Evolutionary conservation across 2,113 vertebrate genomes (phyloP), one percentile per base, ranked within the genome.

Genomic region (Aspiorhynchus laticeps): DNA sequence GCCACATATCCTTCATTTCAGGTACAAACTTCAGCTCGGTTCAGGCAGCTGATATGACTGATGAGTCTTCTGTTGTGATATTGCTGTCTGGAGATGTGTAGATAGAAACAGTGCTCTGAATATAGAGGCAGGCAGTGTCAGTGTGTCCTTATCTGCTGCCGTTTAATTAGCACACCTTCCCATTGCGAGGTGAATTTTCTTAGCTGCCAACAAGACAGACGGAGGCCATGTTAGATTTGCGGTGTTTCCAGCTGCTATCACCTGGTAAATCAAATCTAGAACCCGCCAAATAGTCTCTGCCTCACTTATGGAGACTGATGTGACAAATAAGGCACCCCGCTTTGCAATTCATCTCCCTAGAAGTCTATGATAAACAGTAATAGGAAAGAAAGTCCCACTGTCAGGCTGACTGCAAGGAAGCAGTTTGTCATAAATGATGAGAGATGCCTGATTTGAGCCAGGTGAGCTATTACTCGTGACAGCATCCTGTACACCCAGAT

Each of bases 101-200:
- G 93, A 92, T 91, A 91, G 88, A 88, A 91, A 91, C 84, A 91
- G 91, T 91, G 91, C 43, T 28, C 69, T 90, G 89, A 91, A 90
- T 89, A 80, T 71, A 63, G 71, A 79, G 76, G 65, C 86, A 78
- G 77, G 65, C 86, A 28, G 63, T 19, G 41, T 63, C 69, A 5
- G 59, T 41, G 31, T 31, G 48, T 24, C 38, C 80, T 85, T 86
- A 88, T 83, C 86, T 87, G 76, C 63, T 59, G 43, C 53, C 36
- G 56, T 77, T 63, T 90, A 87, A 90, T 89, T 90, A 90, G 83
- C 43, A 28, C 31, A 80, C 41, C 63, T 53, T 82, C 51, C 43
- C 61, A 76, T 86, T 80, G 36, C 71, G 28, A 26, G 17, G 65
- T 31, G 26, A 21, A 48, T 76, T 48, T 15, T 71, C 83, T 56